A percentile compares a stretch with the other conserved stretches of the same genome.
phyloP scores from a whole-genome alignment of 1,140 invertebrate species.

The Hyposmocoma kahamanoa region DNA sequence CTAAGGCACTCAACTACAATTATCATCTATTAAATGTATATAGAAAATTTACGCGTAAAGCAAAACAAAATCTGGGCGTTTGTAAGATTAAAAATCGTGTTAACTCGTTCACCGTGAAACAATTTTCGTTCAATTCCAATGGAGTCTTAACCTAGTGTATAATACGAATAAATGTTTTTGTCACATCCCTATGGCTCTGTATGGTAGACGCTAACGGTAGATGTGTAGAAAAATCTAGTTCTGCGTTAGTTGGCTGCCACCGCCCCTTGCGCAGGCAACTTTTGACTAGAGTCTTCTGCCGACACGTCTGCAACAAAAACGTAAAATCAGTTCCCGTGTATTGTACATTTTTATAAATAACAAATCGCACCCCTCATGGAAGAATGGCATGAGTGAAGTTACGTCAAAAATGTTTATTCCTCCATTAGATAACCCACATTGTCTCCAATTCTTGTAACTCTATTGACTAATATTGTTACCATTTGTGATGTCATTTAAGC shows the following conservation, averaged over 20 bases:
- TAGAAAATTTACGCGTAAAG: constrained; percentile 50
- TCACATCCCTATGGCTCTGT: constrained; percentile 53
- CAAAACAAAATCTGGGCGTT: constrained; percentile 30
- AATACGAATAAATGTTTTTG: constrained; percentile 66
- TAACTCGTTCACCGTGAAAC: constrained; percentile 58
- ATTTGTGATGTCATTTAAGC: no score
- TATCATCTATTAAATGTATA: constrained; percentile 53
- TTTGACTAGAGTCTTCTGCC: constrained; percentile 40
- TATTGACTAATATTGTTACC: no score
- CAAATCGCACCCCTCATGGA: no score
- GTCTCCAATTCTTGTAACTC: no score
- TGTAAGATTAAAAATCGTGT: constrained; percentile 26
- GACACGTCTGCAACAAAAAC: constrained; percentile 36
- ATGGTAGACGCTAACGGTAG: constrained; percentile 39
- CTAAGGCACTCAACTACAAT: constrained; percentile 70
- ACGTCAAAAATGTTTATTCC: no score
- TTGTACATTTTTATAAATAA: no score
- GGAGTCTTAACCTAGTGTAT: constrained; percentile 62
- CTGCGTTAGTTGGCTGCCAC: constrained; percentile 46
- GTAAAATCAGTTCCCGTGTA: no score
- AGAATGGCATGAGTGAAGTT: no score
- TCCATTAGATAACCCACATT: no score
- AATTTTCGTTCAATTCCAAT: constrained; percentile 62
- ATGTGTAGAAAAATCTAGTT: constrained; percentile 47
- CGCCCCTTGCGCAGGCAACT: constrained; percentile 18